These are phyloP conservation scores for Ibycter americanus DNA, from an alignment of 2,797 vertebrate species.

Conservation along the genomic window DNA sequence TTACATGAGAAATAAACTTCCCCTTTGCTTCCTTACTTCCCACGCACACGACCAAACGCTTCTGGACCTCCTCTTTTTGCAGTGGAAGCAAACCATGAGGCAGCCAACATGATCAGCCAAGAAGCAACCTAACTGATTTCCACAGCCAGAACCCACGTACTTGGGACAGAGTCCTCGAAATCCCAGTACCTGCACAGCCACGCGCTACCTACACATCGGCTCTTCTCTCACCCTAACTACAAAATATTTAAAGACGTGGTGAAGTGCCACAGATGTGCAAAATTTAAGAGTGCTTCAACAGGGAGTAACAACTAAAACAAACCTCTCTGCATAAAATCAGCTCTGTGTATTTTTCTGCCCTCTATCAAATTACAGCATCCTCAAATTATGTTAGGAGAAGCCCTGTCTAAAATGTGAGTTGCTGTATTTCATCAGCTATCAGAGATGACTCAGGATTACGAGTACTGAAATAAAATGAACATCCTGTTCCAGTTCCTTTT, in stretches of 20 bases:
- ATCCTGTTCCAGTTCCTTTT: constrained; percentile 55
- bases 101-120: background rate
- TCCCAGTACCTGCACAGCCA: background rate
- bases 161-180: background rate
- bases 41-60: rapidly evolving
- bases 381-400: constrained; percentile 10
- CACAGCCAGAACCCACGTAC: background rate
- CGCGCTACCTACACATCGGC: rapidly evolving
- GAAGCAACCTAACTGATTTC: background rate
- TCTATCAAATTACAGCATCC: background rate
- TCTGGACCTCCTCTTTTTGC: background rate
- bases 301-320: background rate
- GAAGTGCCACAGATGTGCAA: background rate
- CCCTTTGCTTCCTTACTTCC: background rate
- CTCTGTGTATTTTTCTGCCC: background rate
- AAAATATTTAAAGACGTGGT: background rate
- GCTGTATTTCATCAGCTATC: background rate
- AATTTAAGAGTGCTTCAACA: background rate
- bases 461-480: constrained; percentile 56
- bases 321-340: background rate
- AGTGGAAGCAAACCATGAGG: background rate
- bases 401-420: background rate
- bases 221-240: background rate
- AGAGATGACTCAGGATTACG: constrained; percentile 41
- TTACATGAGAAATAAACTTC: background rate